Percentiles rank a stretch among this genome's conserved stretches.
phyloP scores from a whole-genome alignment of 2,113 vertebrate genomes.

The Petaurus breviceps region DNA sequence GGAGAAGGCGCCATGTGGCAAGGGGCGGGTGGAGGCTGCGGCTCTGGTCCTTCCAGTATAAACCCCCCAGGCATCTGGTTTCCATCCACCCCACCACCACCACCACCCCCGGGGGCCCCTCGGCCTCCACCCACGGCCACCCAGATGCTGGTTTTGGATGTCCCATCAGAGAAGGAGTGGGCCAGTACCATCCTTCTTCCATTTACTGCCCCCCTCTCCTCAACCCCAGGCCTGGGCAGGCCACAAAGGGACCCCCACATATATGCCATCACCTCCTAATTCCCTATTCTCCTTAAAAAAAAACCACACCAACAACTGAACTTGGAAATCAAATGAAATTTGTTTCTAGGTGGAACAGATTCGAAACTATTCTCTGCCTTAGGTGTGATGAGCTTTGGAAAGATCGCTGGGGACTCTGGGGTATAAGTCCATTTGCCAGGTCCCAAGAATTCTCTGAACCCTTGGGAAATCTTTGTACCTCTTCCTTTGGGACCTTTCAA shows the following conservation, averaged over 20 bases:
- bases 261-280: neutral
- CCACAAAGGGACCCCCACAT: conserved; percentile 62
- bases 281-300: conserved; percentile 54
- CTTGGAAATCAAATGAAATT: conserved; percentile 49
- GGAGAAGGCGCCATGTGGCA: conserved; percentile 80
- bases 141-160: conserved; percentile 76
- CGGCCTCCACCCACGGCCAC: conserved; percentile 81
- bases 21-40: conserved; percentile 78
- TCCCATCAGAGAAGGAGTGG: conserved; percentile 68
- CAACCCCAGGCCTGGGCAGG: conserved; percentile 59
- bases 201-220: conserved; percentile 41
- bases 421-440: neutral
- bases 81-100: conserved; percentile 79
- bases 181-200: conserved; percentile 65
- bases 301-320: neutral
- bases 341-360: conserved; percentile 54
- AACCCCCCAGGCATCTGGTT: conserved; percentile 83
- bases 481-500: neutral
- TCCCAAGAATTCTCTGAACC: neutral
- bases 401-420: neutral
- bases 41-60: conserved; percentile 82
- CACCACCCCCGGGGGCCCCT: conserved; percentile 77
- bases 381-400: conserved; percentile 38
- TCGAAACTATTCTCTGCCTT: conserved; percentile 50
- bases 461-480: neutral